phyloP scores from a whole-genome alignment of 2,113 vertebrate species.

The Neotoma lepida region DNA sequence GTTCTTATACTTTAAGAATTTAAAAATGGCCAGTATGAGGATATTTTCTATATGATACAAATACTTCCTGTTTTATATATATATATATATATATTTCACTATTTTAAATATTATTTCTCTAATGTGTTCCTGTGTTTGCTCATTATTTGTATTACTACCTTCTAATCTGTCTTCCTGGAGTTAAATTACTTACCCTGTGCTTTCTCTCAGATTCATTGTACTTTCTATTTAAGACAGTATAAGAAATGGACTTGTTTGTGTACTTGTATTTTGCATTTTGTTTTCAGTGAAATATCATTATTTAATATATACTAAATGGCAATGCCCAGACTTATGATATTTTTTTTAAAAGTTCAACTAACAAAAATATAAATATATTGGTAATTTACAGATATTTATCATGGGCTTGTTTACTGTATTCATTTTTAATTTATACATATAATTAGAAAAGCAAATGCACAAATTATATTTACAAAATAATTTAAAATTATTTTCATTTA shows the following conservation, averaged over 20 bases:
- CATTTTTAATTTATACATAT: conserved; percentile 22
- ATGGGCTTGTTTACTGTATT: background rate
- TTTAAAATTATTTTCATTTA: conserved; percentile 50
- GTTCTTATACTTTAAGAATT: conserved; percentile 45
- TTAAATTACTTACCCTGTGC: conserved; percentile 40
- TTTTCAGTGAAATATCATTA: conserved; percentile 56
- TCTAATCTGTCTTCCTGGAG: conserved; percentile 32
- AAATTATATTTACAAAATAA: conserved; percentile 53
- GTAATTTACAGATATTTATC: conserved; percentile 17
- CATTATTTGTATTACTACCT: background rate
- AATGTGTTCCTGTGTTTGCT: conserved; percentile 35
- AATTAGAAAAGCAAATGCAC: background rate
- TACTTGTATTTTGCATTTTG: background rate
- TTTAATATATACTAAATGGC: conserved; percentile 41
- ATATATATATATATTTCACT: conserved; percentile 17
- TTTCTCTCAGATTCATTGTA: conserved; percentile 12
- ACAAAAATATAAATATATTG: conserved; percentile 50
- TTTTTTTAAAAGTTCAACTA: conserved; percentile 25
- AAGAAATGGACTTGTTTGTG: background rate
- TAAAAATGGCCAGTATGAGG: conserved; percentile 29
- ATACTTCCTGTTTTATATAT: conserved; percentile 12
- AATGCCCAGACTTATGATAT: conserved; percentile 15
- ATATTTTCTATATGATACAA: background rate
- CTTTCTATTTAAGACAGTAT: conserved; percentile 42
- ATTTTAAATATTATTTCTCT: conserved; percentile 55